A percentile compares a stretch with the other conserved stretches of the same genome.
Conservation (phyloP, 1,140 invertebrate genomes). For the Microplitis demolitor region DNA sequence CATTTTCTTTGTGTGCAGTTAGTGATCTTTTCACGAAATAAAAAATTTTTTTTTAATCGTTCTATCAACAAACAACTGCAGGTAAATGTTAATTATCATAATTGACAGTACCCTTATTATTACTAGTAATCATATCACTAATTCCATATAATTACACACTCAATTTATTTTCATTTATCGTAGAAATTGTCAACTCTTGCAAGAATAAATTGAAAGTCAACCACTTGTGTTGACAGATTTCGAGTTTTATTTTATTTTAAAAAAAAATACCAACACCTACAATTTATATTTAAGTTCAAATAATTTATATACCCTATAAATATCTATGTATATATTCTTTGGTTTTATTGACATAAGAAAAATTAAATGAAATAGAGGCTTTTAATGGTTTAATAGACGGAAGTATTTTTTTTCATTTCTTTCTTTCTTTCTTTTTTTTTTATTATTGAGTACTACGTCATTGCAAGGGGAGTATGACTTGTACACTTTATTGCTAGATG, state of each 20-base stretch:
- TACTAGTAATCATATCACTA: not conserved
- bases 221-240: constrained; percentile 31
- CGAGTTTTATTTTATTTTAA: not conserved
- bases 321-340: not conserved
- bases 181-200: not conserved
- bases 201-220: not conserved
- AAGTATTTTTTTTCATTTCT: constrained; percentile 15
- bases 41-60: no score
- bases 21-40: constrained; percentile 22
- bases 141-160: no score
- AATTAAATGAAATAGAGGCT: not conserved
- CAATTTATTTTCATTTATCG: not conserved
- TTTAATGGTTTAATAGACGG: not conserved
- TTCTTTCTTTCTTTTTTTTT: no score
- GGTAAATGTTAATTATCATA: constrained; percentile 32
- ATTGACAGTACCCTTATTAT: not conserved
- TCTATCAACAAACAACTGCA: constrained; percentile 27
- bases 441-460: constrained; percentile 12
- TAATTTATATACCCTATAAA: no score
- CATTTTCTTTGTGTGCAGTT: constrained; percentile 60
- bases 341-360: not conserved
- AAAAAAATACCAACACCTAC: no score
- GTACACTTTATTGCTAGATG: constrained; percentile 8
- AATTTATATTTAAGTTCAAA: no score
- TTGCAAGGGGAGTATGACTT: constrained; percentile 23